Conservation (phyloP, 2,113 vertebrate genomes). For the Noctilio leporinus region DNA sequence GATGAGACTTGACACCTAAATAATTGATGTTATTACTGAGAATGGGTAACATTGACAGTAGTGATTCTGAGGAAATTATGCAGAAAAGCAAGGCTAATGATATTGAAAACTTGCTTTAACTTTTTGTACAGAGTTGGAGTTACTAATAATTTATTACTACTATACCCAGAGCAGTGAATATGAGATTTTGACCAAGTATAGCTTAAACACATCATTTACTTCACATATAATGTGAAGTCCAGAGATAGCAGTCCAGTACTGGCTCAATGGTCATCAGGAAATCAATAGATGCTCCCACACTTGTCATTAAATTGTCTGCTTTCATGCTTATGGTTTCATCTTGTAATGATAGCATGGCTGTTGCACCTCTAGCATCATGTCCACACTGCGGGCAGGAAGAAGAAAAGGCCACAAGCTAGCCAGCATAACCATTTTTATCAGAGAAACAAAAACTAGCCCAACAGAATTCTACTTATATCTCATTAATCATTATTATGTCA, state of each 20-base stretch:
- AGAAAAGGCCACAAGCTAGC: background rate
- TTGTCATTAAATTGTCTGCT: background rate
- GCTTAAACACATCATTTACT: background rate
- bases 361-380: background rate
- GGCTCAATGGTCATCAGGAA: background rate
- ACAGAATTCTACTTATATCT: background rate
- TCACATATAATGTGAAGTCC: background rate
- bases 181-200: background rate
- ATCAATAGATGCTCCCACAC: background rate
- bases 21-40: background rate
- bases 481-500: background rate
- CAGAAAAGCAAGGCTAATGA: background rate
- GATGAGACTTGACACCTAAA: background rate
- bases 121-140: background rate
- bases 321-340: background rate
- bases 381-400: background rate
- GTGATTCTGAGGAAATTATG: background rate
- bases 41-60: background rate
- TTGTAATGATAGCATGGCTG: background rate
- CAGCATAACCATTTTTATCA: background rate
- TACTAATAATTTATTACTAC: background rate
- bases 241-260: background rate
- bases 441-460: background rate
- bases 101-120: background rate
- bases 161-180: background rate